Evolutionary conservation across 2,888 invertebrate genomes (phyloP).

Genomic region (Idaea dimidiata): DNA sequence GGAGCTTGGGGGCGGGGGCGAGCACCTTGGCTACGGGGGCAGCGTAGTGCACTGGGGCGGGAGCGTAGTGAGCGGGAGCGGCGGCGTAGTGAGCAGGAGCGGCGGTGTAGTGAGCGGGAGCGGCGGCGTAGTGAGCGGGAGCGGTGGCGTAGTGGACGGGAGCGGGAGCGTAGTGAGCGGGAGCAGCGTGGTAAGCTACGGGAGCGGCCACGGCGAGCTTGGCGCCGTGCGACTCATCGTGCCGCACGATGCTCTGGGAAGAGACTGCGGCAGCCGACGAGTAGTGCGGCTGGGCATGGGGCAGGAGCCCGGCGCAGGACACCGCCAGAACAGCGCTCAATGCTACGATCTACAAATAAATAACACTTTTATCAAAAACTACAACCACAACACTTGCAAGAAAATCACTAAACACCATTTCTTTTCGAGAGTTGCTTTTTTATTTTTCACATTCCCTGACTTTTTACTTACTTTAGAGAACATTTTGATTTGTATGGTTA

Average conservation of each 20-base stretch:
- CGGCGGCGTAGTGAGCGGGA: constrained; percentile 41
- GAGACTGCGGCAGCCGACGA: constrained; percentile 60
- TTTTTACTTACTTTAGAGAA: constrained; percentile 45
- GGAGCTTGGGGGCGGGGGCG: constrained; percentile 41
- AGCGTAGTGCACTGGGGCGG: constrained; percentile 41
- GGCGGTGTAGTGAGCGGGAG: constrained; percentile 33
- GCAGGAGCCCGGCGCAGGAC: constrained; percentile 38
- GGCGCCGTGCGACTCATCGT: constrained; percentile 48
- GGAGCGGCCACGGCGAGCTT: constrained; percentile 41
- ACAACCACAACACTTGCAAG: not conserved
- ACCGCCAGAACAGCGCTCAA: constrained; percentile 40
- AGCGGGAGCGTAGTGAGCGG: constrained; percentile 25
- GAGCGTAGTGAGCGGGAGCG: constrained; percentile 33
- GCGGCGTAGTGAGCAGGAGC: constrained; percentile 31
- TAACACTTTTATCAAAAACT: not conserved
- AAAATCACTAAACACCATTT: not conserved
- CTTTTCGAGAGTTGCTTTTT: not conserved
- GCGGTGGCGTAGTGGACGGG: constrained; percentile 36
- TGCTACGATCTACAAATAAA: constrained; percentile 36
- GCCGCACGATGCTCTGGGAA: constrained; percentile 68
- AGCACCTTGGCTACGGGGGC: constrained; percentile 43
- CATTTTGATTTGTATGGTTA: constrained; percentile 43
- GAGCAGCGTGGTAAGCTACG: constrained; percentile 40
- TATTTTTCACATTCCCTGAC: not conserved
- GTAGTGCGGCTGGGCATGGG: constrained; percentile 55